phyloP scores from a whole-genome alignment of 2,888 invertebrate genomes.

The Caenorhabditis imperialis region DNA sequence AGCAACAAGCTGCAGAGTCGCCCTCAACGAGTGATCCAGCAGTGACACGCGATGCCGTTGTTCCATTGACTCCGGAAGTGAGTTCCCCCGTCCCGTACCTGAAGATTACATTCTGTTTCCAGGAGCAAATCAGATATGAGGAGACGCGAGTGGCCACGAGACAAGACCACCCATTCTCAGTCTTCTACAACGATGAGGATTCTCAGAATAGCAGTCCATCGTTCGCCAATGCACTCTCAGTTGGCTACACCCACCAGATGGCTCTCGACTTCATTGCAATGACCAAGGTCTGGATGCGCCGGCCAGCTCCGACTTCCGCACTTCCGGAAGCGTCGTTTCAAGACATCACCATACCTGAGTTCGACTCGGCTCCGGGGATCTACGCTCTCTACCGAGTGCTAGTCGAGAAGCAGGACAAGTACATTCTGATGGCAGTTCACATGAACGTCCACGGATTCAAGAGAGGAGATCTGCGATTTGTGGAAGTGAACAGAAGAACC shows the following conservation, averaged over 20 bases:
- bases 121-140: too few species aligned
- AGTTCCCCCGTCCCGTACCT: too few species aligned
- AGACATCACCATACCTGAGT: constrained; percentile 5
- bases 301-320: not conserved
- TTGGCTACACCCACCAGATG: not conserved
- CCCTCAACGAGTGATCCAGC: too few species aligned
- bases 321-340: not conserved
- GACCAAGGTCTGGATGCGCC: not conserved
- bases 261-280: not conserved
- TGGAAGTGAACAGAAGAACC: constrained; percentile 22
- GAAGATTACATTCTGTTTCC: too few species aligned
- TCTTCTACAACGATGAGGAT: too few species aligned
- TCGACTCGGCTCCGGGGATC: not conserved
- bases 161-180: too few species aligned
- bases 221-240: too few species aligned
- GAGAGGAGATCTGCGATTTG: constrained; percentile 28
- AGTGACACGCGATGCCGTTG: too few species aligned
- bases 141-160: too few species aligned
- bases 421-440: constrained; percentile 25
- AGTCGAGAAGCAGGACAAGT: not conserved
- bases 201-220: too few species aligned
- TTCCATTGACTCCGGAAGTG: too few species aligned
- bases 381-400: constrained; percentile 22
- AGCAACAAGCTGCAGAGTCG: too few species aligned
- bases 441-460: constrained; percentile 15